A percentile compares a stretch with the other conserved stretches of the same genome.
These are phyloP conservation scores for Malacosoma neustria DNA, from an alignment of 2,888 invertebrate genomes.

Conservation along the genomic window DNA sequence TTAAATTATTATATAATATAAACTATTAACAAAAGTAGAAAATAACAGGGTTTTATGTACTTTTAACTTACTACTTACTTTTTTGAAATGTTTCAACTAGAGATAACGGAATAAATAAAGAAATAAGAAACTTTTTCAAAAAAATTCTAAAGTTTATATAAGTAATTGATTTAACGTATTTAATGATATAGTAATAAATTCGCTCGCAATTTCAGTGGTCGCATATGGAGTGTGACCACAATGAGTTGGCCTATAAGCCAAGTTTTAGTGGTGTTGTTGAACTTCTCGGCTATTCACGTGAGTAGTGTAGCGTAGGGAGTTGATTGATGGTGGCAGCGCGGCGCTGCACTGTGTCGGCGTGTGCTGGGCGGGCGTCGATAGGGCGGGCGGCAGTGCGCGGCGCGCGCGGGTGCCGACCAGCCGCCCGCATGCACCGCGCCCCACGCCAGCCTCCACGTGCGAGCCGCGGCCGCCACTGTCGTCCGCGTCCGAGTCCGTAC, in stretches of 20 bases:
- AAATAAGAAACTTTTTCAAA: no score
- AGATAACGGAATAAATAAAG: no score
- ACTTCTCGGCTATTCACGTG: not conserved
- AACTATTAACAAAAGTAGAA: no score
- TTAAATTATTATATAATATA: no score
- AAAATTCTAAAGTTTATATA: no score
- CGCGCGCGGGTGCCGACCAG: slow-evolving; percentile 49
- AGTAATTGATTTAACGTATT: no score
- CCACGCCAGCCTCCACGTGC: slow-evolving; percentile 20
- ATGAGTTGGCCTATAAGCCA: not conserved
- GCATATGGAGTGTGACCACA: no score
- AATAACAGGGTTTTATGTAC: no score
- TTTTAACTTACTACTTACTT: no score
- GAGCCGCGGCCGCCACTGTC: slow-evolving; percentile 5
- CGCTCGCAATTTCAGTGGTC: no score
- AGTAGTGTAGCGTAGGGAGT: not conserved
- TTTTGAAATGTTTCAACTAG: no score
- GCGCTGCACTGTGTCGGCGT: slow-evolving; percentile 1
- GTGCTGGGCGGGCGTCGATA: slow-evolving; percentile 6
- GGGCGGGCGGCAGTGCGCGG: slow-evolving; percentile 50
- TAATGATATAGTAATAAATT: no score
- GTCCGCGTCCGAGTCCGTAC: not conserved
- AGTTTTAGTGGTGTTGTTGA: not conserved
- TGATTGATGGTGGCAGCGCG: not conserved
- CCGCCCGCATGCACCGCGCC: slow-evolving; percentile 29